These are phyloP conservation scores for Ornithorhynchus anatinus DNA, from an alignment of 2,113 vertebrate species.

Conservation along the genomic window DNA sequence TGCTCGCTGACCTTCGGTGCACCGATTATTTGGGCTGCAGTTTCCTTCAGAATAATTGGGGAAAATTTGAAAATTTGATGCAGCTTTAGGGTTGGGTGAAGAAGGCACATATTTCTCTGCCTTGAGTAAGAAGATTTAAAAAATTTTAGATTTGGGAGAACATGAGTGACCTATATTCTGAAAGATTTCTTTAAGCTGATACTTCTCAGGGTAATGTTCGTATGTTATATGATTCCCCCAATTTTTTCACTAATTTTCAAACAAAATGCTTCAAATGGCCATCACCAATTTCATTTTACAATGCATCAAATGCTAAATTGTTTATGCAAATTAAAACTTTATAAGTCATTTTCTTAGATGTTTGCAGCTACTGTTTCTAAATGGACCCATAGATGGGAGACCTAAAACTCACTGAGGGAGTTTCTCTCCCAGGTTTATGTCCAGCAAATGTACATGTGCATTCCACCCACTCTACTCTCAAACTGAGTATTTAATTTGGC, in stretches of 20 bases:
- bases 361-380: too few relatives aligned
- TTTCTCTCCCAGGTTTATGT: conserved; percentile 6
- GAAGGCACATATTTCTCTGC: conserved; percentile 7
- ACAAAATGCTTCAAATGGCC: conserved; percentile 25
- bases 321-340: background rate
- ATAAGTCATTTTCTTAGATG: background rate
- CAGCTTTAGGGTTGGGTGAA: conserved; percentile 13
- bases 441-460: too few relatives aligned
- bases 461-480: too few relatives aligned
- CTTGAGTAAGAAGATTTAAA: conserved; percentile 10
- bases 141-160: conserved; percentile 14
- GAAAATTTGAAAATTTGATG: conserved; percentile 11
- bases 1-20: conserved; percentile 56
- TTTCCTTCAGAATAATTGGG: conserved; percentile 39
- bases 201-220: conserved; percentile 48
- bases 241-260: conserved; percentile 33
- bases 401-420: background rate
- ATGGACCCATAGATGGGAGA: background rate
- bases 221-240: conserved; percentile 39
- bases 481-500: too few relatives aligned
- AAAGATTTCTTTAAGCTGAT: conserved; percentile 53
- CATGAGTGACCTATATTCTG: conserved; percentile 30
- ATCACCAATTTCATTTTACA: conserved; percentile 2
- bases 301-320: background rate
- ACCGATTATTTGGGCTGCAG: conserved; percentile 20